Conservation (phyloP, 2,113 vertebrate species). For the Steatornis caripensis region DNA sequence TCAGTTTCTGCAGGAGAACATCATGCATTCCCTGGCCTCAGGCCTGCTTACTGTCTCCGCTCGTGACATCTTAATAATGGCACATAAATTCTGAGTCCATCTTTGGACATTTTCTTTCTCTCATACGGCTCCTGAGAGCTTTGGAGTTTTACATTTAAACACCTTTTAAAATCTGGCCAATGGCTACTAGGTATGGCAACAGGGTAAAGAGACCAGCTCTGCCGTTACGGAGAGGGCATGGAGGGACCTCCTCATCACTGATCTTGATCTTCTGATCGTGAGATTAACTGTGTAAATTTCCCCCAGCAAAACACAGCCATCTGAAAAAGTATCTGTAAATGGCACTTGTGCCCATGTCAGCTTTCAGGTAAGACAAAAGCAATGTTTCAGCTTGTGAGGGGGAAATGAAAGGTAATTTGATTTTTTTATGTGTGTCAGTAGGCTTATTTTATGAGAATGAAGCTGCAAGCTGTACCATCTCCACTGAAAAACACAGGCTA, state of each 20-base stretch:
- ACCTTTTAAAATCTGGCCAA: background rate
- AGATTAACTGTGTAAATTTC: background rate
- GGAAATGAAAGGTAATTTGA: background rate
- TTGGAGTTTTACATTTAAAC: background rate
- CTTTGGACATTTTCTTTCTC: background rate
- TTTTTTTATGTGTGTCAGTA: background rate
- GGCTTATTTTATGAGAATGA: background rate
- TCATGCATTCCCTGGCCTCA: background rate
- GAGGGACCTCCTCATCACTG: background rate
- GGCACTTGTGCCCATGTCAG: background rate
- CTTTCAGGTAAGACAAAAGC: background rate
- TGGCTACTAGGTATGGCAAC: background rate
- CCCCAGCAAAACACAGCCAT: background rate
- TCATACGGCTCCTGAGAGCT: background rate
- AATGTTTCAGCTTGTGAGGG: background rate
- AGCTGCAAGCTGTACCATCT: background rate
- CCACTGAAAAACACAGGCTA: background rate
- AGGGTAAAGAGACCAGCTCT: background rate
- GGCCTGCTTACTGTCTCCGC: background rate
- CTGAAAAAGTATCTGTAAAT: background rate
- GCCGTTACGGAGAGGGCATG: background rate
- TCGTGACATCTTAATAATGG: background rate
- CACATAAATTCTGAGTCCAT: background rate
- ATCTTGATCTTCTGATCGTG: background rate
- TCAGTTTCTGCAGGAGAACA: background rate